Conservation (phyloP, 2,797 vertebrate species). For the Coranthus polyacanthus region DNA sequence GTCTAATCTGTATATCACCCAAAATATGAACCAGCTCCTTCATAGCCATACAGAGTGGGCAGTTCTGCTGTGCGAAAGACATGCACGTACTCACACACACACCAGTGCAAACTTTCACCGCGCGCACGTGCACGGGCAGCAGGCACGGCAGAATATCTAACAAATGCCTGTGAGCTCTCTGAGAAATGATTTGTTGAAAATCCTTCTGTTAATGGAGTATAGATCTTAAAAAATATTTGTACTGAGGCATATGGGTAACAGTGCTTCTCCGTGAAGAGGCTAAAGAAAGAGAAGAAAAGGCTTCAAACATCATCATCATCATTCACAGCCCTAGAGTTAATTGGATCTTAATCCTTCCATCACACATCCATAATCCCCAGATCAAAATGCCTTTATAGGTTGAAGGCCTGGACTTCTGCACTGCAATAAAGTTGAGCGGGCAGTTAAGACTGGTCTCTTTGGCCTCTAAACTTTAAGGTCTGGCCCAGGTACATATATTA, state of each 20-base stretch:
- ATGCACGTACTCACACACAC: background rate
- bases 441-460: conserved; percentile 39
- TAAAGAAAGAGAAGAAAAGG: conserved; percentile 50
- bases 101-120: conserved; percentile 2
- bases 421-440: conserved; percentile 39
- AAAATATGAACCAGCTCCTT: conserved; percentile 54
- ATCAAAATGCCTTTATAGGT: conserved; percentile 59
- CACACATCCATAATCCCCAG: conserved; percentile 65
- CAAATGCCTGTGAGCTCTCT: conserved; percentile 49
- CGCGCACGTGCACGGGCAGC: background rate
- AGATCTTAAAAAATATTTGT: conserved; percentile 57
- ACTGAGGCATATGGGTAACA: conserved; percentile 13
- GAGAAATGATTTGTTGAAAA: conserved; percentile 56
- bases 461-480: conserved; percentile 42
- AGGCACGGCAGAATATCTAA: conserved; percentile 23
- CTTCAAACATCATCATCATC: conserved; percentile 63
- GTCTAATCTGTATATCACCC: conserved; percentile 62
- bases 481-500: conserved; percentile 27
- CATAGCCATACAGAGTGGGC: conserved; percentile 35
- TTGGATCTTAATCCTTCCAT: conserved; percentile 71
- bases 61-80: conserved; percentile 28
- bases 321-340: conserved; percentile 59
- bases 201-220: conserved; percentile 48
- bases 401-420: conserved; percentile 44
- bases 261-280: conserved; percentile 29